Conservation (phyloP, 2,888 invertebrate genomes). For the Papilio demoleus region DNA sequence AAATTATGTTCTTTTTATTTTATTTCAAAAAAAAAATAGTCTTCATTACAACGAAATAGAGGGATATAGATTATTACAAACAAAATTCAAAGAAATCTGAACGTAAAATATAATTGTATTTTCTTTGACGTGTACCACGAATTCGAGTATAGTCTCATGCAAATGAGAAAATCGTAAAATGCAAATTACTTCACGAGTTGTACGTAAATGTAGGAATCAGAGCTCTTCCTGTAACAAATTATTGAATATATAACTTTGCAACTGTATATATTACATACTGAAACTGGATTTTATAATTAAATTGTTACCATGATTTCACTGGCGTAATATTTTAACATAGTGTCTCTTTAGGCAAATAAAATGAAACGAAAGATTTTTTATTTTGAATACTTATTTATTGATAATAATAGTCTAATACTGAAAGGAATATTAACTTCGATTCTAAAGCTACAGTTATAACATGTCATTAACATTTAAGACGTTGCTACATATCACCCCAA, state of each 20-base stretch:
- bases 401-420: no score
- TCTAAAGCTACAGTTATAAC: no score
- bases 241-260: not conserved
- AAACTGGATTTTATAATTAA: not conserved
- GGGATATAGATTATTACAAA: not conserved
- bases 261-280: not conserved
- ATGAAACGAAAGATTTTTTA: no score
- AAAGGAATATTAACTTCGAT: no score
- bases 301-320: not conserved
- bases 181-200: conserved; percentile 30
- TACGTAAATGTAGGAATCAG: conserved; percentile 13
- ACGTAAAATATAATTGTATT: conserved; percentile 15
- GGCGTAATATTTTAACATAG: not conserved
- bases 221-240: conserved; percentile 8
- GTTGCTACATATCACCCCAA: no score
- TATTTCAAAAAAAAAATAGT: no score
- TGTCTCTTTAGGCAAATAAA: no score
- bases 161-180: conserved; percentile 34
- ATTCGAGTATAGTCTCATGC: conserved; percentile 11
- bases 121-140: conserved; percentile 11
- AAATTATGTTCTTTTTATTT: no score
- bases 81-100: not conserved
- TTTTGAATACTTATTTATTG: no score
- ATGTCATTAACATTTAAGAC: no score
- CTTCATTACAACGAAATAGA: no score